Evolutionary conservation across 2,888 invertebrate species (phyloP), one percentile per base, ranked within the genome.

Genomic region (Dicroscelio sp.): DNA sequence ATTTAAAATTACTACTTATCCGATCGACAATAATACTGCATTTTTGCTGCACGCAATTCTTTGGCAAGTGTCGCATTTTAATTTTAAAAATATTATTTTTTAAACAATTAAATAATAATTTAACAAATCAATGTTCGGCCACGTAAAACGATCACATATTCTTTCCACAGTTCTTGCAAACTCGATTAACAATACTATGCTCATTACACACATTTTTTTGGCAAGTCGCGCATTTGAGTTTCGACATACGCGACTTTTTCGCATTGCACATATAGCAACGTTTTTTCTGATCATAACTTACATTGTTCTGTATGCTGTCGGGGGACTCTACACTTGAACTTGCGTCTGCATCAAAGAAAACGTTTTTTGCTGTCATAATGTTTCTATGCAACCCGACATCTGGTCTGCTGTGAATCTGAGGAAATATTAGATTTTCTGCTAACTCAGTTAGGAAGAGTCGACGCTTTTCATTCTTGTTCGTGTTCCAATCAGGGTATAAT

Each of bases 181-280:
- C 12, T 23, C 55, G 55, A 31, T 80, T 48, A 27, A 65, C 27
- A n/a, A n/a, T 63, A 63, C 48, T 52, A 35, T 84, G 75, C 31
- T 75, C 63, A 35, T 60, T 73, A 31, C 84, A 75, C 8, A 84
- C 84, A 75, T 75, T 75, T 65, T 65, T 63, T 38, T 84, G 5
- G 65, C 75, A 84, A 23, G 48, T 65, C 63, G 58, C 82, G 71
- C 82, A 83, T 83, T 73, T 84, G 48, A 75, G 75, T 33, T 58
- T 23, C 48, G 60, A 65, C 60, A 60, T 73, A 2, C 73, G 73
- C 27, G 48, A 35, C 25, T 27, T 25, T 75, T 84, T 84, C 6
- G 38, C 25, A 12, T 35, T 38, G 23, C 83, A 83, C 20, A 83
- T 25, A 60, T 60, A 23, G n/a, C 83, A 71, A 38, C 71, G 27